Conservation (phyloP, 2,113 vertebrate genomes). For the Tretioscincus oriximinensis region DNA sequence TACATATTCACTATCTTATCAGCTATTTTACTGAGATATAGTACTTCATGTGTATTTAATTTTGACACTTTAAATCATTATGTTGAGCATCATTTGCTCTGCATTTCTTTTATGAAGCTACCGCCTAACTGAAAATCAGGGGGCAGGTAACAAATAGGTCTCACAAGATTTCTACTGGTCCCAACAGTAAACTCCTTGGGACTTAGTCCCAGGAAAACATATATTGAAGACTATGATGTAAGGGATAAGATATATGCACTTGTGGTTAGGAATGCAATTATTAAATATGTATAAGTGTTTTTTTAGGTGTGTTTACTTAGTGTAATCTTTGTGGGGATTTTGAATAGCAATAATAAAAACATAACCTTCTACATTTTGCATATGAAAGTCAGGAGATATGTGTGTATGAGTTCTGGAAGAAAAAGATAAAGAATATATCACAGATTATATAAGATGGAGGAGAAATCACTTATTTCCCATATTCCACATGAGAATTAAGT, state of each 20-base stretch:
- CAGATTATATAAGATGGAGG: background rate
- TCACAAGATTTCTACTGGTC: too few relatives aligned
- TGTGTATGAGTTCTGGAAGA: background rate
- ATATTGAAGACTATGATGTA: background rate
- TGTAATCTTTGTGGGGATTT: background rate
- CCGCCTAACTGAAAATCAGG: too few relatives aligned
- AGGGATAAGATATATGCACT: background rate
- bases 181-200: background rate
- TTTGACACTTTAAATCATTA: slow-evolving; percentile 48
- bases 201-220: background rate
- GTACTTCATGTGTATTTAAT: slow-evolving; percentile 46
- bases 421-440: background rate
- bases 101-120: slow-evolving; percentile 48
- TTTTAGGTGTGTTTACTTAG: background rate
- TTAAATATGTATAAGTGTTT: background rate
- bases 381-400: background rate
- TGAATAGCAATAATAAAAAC: background rate
- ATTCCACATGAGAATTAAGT: background rate
- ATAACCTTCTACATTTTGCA: background rate
- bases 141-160: too few relatives aligned
- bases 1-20: too few relatives aligned
- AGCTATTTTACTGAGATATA: background rate
- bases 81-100: slow-evolving; percentile 51
- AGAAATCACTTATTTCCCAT: background rate
- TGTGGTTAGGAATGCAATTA: background rate